Percentiles rank a stretch among this genome's conserved stretches.
Evolutionary conservation across 2,888 invertebrate species (phyloP).

Genomic region (Agriopis marginaria): DNA sequence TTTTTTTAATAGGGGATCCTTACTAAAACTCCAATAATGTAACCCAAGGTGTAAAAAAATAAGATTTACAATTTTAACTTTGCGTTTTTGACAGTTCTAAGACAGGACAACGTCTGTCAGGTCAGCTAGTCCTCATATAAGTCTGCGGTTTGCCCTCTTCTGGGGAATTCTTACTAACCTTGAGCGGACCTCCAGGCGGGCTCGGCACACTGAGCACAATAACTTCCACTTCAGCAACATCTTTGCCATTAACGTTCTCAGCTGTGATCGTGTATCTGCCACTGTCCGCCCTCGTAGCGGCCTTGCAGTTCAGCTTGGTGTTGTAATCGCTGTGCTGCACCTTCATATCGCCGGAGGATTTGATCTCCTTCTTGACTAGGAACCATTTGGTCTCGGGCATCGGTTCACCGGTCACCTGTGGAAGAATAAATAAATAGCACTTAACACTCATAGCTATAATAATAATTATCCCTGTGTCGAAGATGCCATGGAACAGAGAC

Average conservation of each 20-base stretch:
- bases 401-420: constrained; percentile 93
- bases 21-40: too few species aligned
- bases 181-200: constrained; percentile 96
- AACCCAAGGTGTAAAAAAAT: too few species aligned
- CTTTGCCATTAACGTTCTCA: constrained; percentile 97
- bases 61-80: too few species aligned
- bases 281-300: constrained; percentile 94
- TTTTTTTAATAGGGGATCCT: too few species aligned
- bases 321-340: constrained; percentile 94
- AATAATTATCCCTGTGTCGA: too few species aligned
- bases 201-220: constrained; percentile 95
- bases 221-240: constrained; percentile 97
- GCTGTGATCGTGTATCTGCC: constrained; percentile 97
- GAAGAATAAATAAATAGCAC: background rate
- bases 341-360: constrained; percentile 90
- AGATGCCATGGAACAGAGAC: too few species aligned
- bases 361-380: constrained; percentile 92
- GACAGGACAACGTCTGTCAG: too few species aligned
- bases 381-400: constrained; percentile 97
- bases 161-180: constrained; percentile 78
- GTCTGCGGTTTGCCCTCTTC: too few species aligned
- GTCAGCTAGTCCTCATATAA: too few species aligned
- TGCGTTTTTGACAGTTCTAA: too few species aligned
- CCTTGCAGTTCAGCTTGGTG: constrained; percentile 92
- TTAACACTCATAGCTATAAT: too few species aligned